Percentiles rank a stretch among this genome's conserved stretches.
Conservation (phyloP, 2,113 vertebrate species). For the Apus apus region DNA sequence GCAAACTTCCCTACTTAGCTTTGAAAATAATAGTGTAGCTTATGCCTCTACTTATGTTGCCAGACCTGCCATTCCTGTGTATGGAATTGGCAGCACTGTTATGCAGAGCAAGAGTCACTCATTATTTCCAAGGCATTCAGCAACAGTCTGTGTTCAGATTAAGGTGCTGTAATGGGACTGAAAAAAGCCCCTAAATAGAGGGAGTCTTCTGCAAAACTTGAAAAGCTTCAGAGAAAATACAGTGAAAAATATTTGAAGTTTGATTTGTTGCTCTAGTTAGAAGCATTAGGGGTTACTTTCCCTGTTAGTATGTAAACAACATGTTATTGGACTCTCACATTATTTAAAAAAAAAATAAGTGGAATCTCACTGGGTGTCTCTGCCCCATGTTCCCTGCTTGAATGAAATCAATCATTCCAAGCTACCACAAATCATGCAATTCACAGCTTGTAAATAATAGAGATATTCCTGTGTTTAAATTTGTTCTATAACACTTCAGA, state of each 20-base stretch:
- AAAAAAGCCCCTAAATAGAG: background rate
- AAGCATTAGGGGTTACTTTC: background rate
- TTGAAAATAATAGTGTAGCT: background rate
- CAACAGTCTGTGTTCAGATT: background rate
- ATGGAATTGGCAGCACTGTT: background rate
- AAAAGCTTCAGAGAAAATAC: background rate
- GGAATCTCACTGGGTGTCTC: background rate
- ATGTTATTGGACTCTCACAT: background rate
- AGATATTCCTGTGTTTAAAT: background rate
- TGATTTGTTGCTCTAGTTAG: background rate
- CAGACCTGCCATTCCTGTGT: background rate
- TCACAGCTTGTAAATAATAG: background rate
- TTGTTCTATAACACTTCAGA: fast-evolving
- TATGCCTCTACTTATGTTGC: background rate
- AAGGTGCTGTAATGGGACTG: background rate
- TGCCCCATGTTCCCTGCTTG: background rate
- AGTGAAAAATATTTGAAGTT: background rate
- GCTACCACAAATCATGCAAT: no score
- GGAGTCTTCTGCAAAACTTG: background rate
- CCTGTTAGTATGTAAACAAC: background rate
- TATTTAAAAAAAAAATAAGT: background rate
- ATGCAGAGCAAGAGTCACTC: background rate
- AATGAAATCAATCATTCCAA: background rate
- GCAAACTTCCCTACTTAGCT: background rate
- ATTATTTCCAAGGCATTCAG: background rate